Percentiles rank a stretch among this genome's conserved stretches.
Conservation (phyloP, 2,888 invertebrate species). For the Ectropis crepuscularia region DNA sequence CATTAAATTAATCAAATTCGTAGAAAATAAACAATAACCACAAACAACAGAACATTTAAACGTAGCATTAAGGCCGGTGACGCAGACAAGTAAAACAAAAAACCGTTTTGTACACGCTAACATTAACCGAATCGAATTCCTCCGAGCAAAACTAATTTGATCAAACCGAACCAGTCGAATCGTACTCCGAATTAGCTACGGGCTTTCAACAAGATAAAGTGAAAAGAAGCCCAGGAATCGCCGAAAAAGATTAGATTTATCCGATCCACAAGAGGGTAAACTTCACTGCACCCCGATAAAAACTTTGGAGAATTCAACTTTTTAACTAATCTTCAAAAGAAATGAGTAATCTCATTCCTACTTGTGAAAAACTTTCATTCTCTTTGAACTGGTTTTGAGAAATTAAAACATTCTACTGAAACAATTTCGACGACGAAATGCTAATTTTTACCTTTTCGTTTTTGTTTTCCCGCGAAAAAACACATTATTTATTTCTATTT, state of each 20-base stretch:
- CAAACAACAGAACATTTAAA: too few species aligned
- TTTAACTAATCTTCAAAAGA: constrained; percentile 23
- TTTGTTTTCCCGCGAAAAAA: neutral
- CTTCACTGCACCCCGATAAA: constrained; percentile 26
- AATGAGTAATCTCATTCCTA: constrained; percentile 26
- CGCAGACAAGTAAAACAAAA: neutral
- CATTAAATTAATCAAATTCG: too few species aligned
- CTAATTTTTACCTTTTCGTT: constrained; percentile 1
- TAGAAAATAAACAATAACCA: too few species aligned
- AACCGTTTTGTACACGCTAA: neutral
- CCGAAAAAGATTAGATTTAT: constrained; percentile 34
- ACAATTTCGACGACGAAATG: constrained; percentile 12
- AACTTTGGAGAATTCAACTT: constrained; percentile 21
- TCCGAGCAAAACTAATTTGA: constrained; percentile 13
- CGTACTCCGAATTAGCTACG: constrained; percentile 19
- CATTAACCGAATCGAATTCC: constrained; percentile 4
- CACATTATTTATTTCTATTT: neutral
- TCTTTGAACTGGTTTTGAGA: constrained; percentile 77
- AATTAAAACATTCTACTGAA: constrained; percentile 25
- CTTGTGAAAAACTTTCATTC: constrained; percentile 52
- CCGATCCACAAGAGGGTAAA: constrained; percentile 27
- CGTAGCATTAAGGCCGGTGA: too few species aligned
- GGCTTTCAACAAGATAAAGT: constrained; percentile 19
- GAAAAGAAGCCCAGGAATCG: constrained; percentile 23
- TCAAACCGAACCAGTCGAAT: constrained; percentile 10